Evolutionary conservation across 2,888 invertebrate genomes (phyloP).

Genomic region (Trilocha varians): DNA sequence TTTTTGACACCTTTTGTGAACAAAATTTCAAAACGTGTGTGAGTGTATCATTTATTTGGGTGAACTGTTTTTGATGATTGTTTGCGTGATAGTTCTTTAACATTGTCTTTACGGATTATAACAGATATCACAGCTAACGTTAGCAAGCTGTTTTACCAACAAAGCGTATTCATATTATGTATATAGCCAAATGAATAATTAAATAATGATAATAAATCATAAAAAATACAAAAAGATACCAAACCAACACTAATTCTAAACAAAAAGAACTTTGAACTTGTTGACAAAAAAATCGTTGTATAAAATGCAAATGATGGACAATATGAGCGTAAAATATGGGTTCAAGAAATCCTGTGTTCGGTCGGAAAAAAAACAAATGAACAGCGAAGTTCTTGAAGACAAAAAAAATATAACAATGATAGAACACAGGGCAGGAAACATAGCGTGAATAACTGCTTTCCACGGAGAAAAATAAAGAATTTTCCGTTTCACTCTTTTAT

Average conservation of each 20-base stretch:
- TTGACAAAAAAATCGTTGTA: background rate
- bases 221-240: background rate
- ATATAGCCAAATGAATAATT: no score
- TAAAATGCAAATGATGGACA: conserved; percentile 20
- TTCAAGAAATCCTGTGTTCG: conserved; percentile 60
- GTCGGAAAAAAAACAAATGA: conserved; percentile 51
- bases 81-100: no score
- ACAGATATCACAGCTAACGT: no score
- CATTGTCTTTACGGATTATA: no score
- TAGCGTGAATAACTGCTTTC: conserved; percentile 61
- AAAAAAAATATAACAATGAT: conserved; percentile 48
- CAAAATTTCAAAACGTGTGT: no score
- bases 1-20: no score
- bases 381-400: conserved; percentile 51
- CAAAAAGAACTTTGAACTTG: background rate
- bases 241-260: background rate
- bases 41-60: no score
- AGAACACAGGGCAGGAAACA: conserved; percentile 59
- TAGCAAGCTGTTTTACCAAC: no score
- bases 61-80: no score
- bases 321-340: conserved; percentile 73
- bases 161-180: no score
- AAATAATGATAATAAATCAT: no score
- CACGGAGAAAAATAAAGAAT: conserved; percentile 14
- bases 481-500: conserved; percentile 15